Conservation (phyloP, 2,888 invertebrate genomes). For the Actias luna region DNA sequence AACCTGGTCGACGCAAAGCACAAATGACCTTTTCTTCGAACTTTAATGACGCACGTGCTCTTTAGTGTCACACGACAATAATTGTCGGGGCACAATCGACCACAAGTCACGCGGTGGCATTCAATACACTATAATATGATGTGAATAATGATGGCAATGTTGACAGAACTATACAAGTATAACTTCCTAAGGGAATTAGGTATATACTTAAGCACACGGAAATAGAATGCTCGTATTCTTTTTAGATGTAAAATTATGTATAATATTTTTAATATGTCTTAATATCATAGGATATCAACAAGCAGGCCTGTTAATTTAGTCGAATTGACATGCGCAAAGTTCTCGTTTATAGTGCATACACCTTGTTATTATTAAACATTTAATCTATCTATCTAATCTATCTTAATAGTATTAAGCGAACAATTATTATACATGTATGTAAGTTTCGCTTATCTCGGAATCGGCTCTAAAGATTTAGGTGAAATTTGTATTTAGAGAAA, state of each 20-base stretch:
- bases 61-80: slow-evolving; percentile 63
- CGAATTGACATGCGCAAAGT: too few relatives aligned
- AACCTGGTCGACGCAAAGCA: slow-evolving; percentile 51
- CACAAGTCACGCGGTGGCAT: slow-evolving; percentile 64
- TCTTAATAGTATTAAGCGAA: too few relatives aligned
- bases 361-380: too few relatives aligned
- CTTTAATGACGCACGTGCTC: slow-evolving; percentile 64
- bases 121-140: slow-evolving; percentile 53
- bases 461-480: too few relatives aligned
- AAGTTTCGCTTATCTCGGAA: too few relatives aligned
- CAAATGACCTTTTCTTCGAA: slow-evolving; percentile 66
- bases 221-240: background rate
- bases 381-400: too few relatives aligned
- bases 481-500: too few relatives aligned
- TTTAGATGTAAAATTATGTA: background rate
- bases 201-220: background rate
- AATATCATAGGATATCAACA: too few relatives aligned
- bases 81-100: slow-evolving; percentile 65
- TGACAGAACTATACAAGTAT: slow-evolving; percentile 31
- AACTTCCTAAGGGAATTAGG: slow-evolving; percentile 17
- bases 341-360: too few relatives aligned
- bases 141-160: slow-evolving; percentile 65
- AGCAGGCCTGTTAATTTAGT: too few relatives aligned
- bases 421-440: too few relatives aligned
- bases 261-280: too few relatives aligned